Base-by-base conservation (phyloP, 2,888 invertebrate genomes). In the Drosophila rubida region DNA sequence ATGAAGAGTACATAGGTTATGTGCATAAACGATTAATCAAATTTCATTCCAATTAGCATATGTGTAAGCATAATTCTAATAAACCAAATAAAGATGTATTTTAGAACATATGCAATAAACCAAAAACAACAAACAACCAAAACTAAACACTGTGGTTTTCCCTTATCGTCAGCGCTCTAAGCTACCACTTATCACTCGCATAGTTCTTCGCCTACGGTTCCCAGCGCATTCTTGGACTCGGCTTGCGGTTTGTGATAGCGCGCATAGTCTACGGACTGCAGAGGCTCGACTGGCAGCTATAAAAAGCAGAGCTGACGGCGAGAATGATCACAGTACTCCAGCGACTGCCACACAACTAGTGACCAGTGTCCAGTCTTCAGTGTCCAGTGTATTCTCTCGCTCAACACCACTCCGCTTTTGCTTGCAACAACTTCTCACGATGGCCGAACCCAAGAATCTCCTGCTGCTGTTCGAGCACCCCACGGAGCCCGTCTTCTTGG, bases 401-500 rank as follows among this genome's bases (percentile, higher is more conserved):
- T 39, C 16, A 25, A 25, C 25, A 6, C 25, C 7, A 6, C 25
- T 25, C 25, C 4, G 6, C 7, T 25, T 6, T 6, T 25, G 2
- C 8, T 23, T 14, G 9, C 23, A 23, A 11, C 8, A 23, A 6
- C n/a, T 19, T 2, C 11, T 23, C 9, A 69, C 57, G n/a, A 90
- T 90, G 91, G 84, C 91, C 35, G 87, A 92, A n/a, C 32, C 32
- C 57, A 94, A 93, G n/a, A 93, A 94, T 81, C 90, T 95, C 9
- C 91, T 95, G 77, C 91, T 95, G 81, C 93, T 96, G 76, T 96
- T 95, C 92, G 95, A 96, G 87, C 94, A 96, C 37, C 96, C 96
- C 8, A 93, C 94, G 69, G 96, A 96, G 91, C 96, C 96, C 0
- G 94, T 95, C 63, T 96, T 96, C 91, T 94, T 95, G 92, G 94